Conservation (phyloP, 53 echinoderm and acorn worm species). For the Temnopleurus reevesii region DNA sequence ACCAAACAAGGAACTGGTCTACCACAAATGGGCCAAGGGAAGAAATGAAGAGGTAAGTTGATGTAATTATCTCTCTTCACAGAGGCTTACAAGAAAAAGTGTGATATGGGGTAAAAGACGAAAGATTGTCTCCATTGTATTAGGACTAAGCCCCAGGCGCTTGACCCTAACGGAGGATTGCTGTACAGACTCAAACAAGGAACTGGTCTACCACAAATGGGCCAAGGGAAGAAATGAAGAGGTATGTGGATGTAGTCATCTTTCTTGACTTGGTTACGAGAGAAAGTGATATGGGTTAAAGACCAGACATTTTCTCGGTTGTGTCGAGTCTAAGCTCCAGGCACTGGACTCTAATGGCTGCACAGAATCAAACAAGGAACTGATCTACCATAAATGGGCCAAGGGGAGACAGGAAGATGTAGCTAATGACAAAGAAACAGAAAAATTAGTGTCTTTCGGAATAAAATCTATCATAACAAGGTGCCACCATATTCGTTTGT, state of each 20-base stretch:
- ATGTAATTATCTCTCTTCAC: not conserved
- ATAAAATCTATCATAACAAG: too few relatives aligned
- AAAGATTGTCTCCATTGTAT: not conserved
- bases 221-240: constrained; percentile 8
- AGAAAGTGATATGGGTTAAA: constrained; percentile 48
- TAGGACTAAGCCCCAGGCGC: not conserved
- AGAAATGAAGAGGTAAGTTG: constrained; percentile 16
- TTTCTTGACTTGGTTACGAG: too few relatives aligned
- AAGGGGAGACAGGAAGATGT: constrained; percentile 25
- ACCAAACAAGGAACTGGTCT: constrained; percentile 47
- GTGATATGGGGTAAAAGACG: constrained; percentile 40
- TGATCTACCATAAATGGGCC: constrained; percentile 33
- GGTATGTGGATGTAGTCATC: not conserved
- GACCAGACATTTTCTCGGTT: not conserved
- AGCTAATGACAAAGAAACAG: too few relatives aligned
- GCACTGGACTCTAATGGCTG: constrained; percentile 22
- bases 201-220: constrained; percentile 45
- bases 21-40: constrained; percentile 11
- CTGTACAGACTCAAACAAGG: constrained; percentile 27
- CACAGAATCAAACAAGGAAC: constrained; percentile 31
- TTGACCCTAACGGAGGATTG: not conserved
- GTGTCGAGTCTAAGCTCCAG: not conserved
- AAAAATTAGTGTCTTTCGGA: too few relatives aligned
- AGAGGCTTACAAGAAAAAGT: constrained; percentile 10
- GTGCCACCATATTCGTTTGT: too few relatives aligned